A percentile compares a stretch with the other conserved stretches of the same genome.
Conservation (phyloP, 2,797 vertebrate species). For the Brachyrhaphis roseni region DNA sequence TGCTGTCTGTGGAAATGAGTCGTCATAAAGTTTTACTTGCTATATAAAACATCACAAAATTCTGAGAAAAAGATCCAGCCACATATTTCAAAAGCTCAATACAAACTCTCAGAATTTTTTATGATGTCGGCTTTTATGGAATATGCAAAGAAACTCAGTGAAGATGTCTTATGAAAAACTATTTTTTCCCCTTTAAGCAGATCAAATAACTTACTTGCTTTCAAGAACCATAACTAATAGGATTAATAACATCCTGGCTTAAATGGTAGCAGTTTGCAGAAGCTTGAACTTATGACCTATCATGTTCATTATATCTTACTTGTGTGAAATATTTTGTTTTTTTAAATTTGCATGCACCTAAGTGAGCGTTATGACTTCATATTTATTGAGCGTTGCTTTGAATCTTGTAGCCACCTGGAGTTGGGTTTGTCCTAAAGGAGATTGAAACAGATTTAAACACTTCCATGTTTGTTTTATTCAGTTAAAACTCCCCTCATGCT, state of each 20-base stretch:
- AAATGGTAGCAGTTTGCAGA: neutral
- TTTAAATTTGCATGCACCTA: neutral
- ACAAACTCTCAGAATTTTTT: neutral
- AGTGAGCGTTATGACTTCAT: neutral
- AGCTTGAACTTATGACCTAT: neutral
- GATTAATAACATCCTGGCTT: neutral
- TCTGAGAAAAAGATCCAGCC: neutral
- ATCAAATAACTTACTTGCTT: neutral
- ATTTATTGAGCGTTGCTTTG: neutral
- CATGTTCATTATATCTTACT: neutral
- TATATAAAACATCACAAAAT: neutral
- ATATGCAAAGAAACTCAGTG: neutral
- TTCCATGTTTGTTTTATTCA: neutral
- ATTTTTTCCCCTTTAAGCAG: neutral
- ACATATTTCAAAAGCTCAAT: neutral
- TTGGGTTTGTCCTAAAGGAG: neutral
- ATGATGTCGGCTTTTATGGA: neutral
- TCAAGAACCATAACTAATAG: neutral
- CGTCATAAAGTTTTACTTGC: neutral
- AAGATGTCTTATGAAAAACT: neutral
- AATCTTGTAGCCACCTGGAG: neutral
- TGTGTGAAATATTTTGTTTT: neutral
- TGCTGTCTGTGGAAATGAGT: neutral
- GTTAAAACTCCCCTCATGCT: neutral
- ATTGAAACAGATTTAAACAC: neutral